Evolutionary conservation across 2,113 vertebrate genomes (phyloP).

Genomic region (Ibidorhyncha struthersii): DNA sequence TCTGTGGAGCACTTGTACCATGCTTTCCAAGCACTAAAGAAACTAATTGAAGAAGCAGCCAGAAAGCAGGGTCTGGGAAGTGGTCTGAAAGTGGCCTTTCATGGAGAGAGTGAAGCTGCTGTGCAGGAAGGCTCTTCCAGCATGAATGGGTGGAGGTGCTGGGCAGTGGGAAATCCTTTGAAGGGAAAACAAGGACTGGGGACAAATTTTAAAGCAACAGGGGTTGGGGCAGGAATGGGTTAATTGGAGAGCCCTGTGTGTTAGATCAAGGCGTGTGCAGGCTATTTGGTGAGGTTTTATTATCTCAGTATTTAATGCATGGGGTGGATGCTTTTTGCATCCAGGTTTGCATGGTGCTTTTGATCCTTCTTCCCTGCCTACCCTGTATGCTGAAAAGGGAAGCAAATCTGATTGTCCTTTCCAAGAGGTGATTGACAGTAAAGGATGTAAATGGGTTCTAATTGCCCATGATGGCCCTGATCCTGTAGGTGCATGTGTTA

Average conservation of each 20-base stretch:
- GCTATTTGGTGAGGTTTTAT: not conserved
- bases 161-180: not conserved
- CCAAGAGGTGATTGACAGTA: not conserved
- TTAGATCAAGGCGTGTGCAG: not conserved
- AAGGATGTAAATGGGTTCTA: not conserved
- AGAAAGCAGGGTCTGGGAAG: not conserved
- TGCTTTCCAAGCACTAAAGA: not conserved
- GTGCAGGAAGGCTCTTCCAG: not conserved
- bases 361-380: not conserved
- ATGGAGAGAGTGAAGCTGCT: accelerated
- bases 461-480: not conserved
- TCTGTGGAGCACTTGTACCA: not conserved
- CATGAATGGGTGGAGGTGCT: not conserved
- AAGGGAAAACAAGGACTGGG: not conserved
- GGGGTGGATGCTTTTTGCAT: not conserved
- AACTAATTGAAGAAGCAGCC: not conserved
- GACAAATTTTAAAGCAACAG: not conserved
- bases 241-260: not conserved
- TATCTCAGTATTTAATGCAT: not conserved
- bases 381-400: not conserved
- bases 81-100: not conserved
- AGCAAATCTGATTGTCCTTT: not conserved
- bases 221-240: not conserved
- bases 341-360: not conserved
- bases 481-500: not conserved